phyloP scores from a whole-genome alignment of 2,113 vertebrate genomes.

The Mesoclemmys tuberculata region DNA sequence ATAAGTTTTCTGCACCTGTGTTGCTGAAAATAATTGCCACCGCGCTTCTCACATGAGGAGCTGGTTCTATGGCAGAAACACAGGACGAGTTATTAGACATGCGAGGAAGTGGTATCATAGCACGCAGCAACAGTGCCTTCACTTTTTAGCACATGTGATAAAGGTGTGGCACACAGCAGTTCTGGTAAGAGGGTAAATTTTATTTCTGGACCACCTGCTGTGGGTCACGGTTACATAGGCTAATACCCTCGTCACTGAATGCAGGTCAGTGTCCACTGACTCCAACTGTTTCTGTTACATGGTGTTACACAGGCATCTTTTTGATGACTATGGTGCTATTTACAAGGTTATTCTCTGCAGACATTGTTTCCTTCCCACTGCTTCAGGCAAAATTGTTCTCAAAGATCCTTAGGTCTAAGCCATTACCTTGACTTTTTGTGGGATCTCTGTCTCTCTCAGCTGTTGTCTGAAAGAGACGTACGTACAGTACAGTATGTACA shows the following conservation, averaged over 20 bases:
- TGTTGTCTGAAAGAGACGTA: not conserved
- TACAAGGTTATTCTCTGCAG: constrained; percentile 1
- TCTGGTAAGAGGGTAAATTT: not conserved
- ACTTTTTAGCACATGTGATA: constrained; percentile 14
- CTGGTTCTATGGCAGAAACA: constrained; percentile 18
- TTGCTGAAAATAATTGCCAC: constrained; percentile 29
- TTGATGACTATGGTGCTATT: constrained; percentile 24
- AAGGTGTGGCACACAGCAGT: constrained; percentile 9
- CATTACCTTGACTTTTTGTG: not conserved
- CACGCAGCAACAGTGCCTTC: constrained; percentile 11
- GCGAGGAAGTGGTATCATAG: not conserved
- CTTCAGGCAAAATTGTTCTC: not conserved
- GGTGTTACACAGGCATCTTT: not conserved
- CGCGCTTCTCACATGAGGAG: constrained; percentile 11
- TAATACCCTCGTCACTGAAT: not conserved
- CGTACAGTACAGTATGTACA: too few relatives aligned
- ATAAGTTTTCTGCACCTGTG: not conserved
- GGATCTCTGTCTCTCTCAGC: not conserved
- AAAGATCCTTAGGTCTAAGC: constrained; percentile 6
- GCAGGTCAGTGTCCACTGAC: not conserved
- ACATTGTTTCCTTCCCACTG: not conserved
- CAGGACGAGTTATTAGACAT: not conserved
- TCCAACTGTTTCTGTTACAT: not conserved
- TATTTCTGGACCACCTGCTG: constrained; percentile 1
- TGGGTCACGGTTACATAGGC: not conserved